Conservation (phyloP, 2,888 invertebrate genomes). For the Apodemia mormo region DNA sequence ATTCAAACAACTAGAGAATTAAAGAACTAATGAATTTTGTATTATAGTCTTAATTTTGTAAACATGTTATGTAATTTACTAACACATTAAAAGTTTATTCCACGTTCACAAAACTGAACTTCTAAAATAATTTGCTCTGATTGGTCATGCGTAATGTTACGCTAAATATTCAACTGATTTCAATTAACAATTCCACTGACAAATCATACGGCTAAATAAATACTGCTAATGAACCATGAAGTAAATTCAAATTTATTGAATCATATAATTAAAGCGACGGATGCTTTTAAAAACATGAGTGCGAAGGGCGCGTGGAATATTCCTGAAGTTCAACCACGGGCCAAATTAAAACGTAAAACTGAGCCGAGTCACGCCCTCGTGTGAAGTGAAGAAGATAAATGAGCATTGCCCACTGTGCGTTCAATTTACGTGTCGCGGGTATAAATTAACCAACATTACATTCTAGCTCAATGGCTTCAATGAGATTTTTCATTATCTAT, state of each 20-base stretch:
- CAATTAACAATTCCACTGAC: conserved; percentile 2
- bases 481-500: conserved; percentile 28
- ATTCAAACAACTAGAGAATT: too few relatives aligned
- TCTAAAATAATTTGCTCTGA: conserved; percentile 6
- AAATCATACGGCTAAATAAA: conserved; percentile 13
- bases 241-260: background rate
- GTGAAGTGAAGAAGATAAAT: conserved; percentile 36
- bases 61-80: too few relatives aligned
- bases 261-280: too few relatives aligned
- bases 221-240: conserved; percentile 1
- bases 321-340: background rate
- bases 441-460: conserved; percentile 37
- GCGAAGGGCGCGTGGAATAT: too few relatives aligned
- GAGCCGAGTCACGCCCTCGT: conserved; percentile 29
- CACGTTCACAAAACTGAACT: background rate
- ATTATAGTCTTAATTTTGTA: too few relatives aligned
- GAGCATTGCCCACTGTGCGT: conserved; percentile 31
- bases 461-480: conserved; percentile 29
- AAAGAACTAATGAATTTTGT: too few relatives aligned
- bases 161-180: conserved; percentile 2
- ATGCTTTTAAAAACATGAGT: too few relatives aligned
- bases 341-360: conserved; percentile 33
- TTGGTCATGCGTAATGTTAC: conserved; percentile 5
- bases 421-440: conserved; percentile 36
- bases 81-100: too few relatives aligned